phyloP scores from a whole-genome alignment of 2,797 vertebrate genomes.

The Cygnus olor region DNA sequence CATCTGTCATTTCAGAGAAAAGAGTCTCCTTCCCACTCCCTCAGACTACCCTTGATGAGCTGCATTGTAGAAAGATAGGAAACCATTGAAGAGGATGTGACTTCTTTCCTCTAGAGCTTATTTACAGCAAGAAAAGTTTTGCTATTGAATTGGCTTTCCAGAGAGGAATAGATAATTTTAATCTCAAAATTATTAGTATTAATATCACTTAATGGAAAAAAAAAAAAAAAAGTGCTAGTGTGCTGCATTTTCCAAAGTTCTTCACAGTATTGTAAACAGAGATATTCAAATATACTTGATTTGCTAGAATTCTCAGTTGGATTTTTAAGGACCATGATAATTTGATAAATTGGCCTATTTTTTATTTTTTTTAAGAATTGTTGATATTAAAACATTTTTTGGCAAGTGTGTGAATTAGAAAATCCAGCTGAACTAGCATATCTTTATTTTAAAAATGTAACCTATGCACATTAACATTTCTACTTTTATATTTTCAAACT shows the following conservation, averaged over 20 bases:
- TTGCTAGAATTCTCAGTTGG: neutral
- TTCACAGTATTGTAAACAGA: neutral
- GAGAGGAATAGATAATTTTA: neutral
- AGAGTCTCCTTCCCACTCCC: neutral
- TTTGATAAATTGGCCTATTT: neutral
- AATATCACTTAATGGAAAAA: neutral
- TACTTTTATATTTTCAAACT: neutral
- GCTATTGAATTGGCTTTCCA: neutral
- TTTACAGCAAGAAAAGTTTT: neutral
- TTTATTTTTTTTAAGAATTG: neutral
- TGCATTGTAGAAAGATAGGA: neutral
- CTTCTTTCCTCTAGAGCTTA: neutral
- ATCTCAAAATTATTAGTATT: neutral
- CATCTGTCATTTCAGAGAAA: neutral
- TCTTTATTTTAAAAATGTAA: neutral
- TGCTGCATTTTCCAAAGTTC: neutral
- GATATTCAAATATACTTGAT: neutral
- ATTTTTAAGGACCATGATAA: neutral
- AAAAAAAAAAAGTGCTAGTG: fast-evolving
- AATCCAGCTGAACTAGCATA: fast-evolving
- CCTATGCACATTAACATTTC: fast-evolving
- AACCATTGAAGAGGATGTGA: neutral
- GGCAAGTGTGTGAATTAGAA: neutral
- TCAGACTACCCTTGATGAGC: neutral
- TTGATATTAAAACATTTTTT: neutral